Percentiles rank a stretch among this genome's conserved stretches.
Evolutionary conservation across 2,888 invertebrate species (phyloP).

Genomic region (Deroplatys truncata): DNA sequence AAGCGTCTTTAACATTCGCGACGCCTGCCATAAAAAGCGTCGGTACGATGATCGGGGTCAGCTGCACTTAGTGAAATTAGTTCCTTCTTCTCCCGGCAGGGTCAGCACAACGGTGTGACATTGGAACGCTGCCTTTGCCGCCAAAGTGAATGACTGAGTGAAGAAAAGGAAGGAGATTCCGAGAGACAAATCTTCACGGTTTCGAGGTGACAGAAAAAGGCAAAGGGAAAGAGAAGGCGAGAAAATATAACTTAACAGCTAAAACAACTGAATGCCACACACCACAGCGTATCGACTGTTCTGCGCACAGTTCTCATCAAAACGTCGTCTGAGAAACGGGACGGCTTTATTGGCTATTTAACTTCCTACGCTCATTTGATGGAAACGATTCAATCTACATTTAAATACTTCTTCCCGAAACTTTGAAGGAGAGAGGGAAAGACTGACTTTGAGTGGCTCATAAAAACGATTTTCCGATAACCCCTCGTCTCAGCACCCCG

Average conservation of each 20-base stretch:
- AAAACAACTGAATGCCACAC: neutral
- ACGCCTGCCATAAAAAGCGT: neutral
- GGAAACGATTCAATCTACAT: constrained; percentile 2
- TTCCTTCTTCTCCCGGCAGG: neutral
- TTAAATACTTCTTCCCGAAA: neutral
- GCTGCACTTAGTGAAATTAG: constrained; percentile 12
- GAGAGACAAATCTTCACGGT: neutral
- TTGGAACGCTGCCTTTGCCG: constrained; percentile 4
- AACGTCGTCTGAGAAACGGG: neutral
- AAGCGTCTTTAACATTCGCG: neutral
- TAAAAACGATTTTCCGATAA: neutral
- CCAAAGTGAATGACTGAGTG: neutral
- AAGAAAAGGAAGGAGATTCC: neutral
- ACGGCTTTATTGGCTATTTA: constrained; percentile 11
- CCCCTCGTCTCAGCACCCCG: neutral
- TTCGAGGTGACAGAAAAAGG: neutral
- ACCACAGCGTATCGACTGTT: neutral
- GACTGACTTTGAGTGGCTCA: neutral
- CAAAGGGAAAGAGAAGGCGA: neutral
- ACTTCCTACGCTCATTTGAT: constrained; percentile 5
- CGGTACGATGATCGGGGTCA: neutral
- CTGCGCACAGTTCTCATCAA: neutral
- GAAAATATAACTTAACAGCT: constrained; percentile 11
- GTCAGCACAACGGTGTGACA: neutral
- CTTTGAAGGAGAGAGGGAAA: neutral